Evolutionary conservation across 2,113 vertebrate species (phyloP).

Genomic region (Pteropus alecto): DNA sequence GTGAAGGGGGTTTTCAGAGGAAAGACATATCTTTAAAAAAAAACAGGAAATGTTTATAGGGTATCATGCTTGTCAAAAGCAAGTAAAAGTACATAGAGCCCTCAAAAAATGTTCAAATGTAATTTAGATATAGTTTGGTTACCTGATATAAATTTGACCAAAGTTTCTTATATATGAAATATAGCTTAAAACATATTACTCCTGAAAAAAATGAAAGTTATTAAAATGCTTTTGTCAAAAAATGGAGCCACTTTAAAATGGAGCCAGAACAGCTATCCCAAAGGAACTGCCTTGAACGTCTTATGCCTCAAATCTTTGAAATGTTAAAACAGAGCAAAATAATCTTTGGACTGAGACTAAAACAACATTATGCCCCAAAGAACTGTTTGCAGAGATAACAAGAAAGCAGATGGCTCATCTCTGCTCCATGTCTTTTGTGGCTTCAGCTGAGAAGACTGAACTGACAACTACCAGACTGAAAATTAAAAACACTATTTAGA

Average conservation of each 20-base stretch:
- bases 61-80: slow-evolving; percentile 44
- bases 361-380: neutral
- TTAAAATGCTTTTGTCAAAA: neutral
- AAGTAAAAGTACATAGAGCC: slow-evolving; percentile 22
- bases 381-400: neutral
- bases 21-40: slow-evolving; percentile 8
- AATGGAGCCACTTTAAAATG: neutral
- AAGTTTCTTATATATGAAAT: slow-evolving; percentile 17
- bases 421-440: no score
- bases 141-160: slow-evolving; percentile 23
- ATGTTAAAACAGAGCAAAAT: neutral
- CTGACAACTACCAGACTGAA: neutral
- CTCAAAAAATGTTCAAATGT: neutral
- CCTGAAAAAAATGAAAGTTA: slow-evolving; percentile 18
- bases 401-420: neutral
- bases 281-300: neutral
- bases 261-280: neutral
- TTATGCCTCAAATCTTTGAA: neutral
- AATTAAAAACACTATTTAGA: neutral
- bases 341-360: neutral
- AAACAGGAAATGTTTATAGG: neutral
- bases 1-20: neutral
- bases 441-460: no score
- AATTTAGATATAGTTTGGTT: slow-evolving; percentile 36
- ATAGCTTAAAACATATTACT: slow-evolving; percentile 5